Evolutionary conservation across 1,140 invertebrate genomes (phyloP), one percentile per base, ranked within the genome.

Genomic region (Dufourea novaeangliae): DNA sequence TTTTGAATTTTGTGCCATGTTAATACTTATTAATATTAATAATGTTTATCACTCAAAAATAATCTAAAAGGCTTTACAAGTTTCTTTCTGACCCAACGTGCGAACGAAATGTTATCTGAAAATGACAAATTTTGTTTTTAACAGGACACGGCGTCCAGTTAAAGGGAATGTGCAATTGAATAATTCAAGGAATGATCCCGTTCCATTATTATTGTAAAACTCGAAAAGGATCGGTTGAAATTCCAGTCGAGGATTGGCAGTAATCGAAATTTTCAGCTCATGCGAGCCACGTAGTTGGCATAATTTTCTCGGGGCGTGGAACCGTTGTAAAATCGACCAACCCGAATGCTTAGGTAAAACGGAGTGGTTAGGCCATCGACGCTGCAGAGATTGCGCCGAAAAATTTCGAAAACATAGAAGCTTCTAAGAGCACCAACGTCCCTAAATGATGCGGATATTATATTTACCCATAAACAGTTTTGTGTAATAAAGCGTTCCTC

Each of bases 361-460:
- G 14, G 25, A 22, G 5, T 41, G 52, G 52, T 17, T 17, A 25
- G 17, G 57, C 34, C n/a, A 62, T 72, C 41, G 56, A 52, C 57
- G 22, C 20, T 17, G 39, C 29, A 4, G 41, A 52, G 70, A 62
- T 72, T 52, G 34, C 57, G 27, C n/a, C 32, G 70, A 62, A 52
- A 72, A 72, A 27, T 72, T 72, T 72, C 32, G 57, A n/a, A 37
- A 52, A 62, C 20, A 22, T 29, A 10, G 10, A n/a, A 17, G 2
- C 32, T 32, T n/a, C n/a, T 27, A 41, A 50, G 10, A n/a, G 56
- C n/a, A 32, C 14, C 32, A 1, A 2, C 17, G 34, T 57, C 37
- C 29, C 8, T 12, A 34, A 10, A 7, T 10, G 32, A 34, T 50
- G 41, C 32, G 5, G n/a, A 46, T 37, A 32, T 1, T n/a, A 32